Percentiles rank a stretch among this genome's conserved stretches.
Conservation (phyloP, 2,888 invertebrate genomes). For the Ceramica pisi region DNA sequence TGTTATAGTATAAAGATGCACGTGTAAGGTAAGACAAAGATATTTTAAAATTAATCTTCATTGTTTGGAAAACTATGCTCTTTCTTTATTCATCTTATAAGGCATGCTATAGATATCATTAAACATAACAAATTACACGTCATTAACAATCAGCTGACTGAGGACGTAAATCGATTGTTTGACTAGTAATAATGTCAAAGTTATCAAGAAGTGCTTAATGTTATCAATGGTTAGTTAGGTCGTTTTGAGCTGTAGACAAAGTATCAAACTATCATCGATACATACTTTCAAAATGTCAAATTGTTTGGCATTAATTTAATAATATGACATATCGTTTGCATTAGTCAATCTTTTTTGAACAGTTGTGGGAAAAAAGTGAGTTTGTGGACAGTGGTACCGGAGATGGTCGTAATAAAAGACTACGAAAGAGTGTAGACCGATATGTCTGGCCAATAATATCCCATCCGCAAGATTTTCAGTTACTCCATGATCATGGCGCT, state of each 20-base stretch:
- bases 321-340: too few species aligned
- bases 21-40: neutral
- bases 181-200: neutral
- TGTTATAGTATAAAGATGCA: neutral
- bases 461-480: too few species aligned
- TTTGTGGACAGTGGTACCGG: too few species aligned
- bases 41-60: constrained; percentile 1
- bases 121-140: neutral
- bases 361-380: too few species aligned
- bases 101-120: neutral
- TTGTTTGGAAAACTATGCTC: neutral
- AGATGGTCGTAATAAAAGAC: too few species aligned
- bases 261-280: neutral
- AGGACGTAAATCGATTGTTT: neutral
- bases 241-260: neutral
- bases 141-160: neutral
- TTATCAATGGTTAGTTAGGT: neutral
- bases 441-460: too few species aligned
- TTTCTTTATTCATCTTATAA: constrained; percentile 5
- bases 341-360: too few species aligned
- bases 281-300: neutral
- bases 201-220: neutral
- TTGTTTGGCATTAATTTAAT: neutral
- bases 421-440: too few species aligned
- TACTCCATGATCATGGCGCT: too few species aligned